Conservation (phyloP, 2,113 vertebrate genomes). For the Notothenia coriiceps region DNA sequence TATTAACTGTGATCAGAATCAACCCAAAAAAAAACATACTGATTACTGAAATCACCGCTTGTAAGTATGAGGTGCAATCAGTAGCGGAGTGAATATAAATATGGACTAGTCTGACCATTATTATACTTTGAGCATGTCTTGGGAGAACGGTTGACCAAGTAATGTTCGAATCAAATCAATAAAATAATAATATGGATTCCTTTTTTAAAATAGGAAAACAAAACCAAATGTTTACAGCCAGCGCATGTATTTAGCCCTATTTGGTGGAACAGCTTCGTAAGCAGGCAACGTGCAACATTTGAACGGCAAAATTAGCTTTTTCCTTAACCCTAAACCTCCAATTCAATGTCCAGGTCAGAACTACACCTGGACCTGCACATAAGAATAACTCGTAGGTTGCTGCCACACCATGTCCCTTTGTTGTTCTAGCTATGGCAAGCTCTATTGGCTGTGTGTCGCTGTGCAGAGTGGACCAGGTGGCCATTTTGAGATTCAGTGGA, state of each 20-base stretch:
- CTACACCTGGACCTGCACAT: neutral
- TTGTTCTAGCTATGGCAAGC: slow-evolving; percentile 12
- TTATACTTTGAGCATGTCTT: neutral
- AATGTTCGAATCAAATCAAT: neutral
- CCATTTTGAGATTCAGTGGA: slow-evolving; percentile 81
- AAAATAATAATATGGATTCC: neutral
- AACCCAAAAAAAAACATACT: neutral
- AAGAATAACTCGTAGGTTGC: neutral
- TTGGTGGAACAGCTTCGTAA: neutral
- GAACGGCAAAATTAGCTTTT: neutral
- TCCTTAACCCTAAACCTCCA: neutral
- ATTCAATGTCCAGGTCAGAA: neutral
- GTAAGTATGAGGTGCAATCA: neutral
- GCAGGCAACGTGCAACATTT: neutral
- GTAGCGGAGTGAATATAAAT: neutral
- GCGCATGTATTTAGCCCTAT: neutral
- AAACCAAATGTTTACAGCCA: neutral
- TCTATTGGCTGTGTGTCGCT: slow-evolving; percentile 39
- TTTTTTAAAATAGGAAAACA: neutral
- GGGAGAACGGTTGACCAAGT: too few relatives aligned
- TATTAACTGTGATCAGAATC: neutral
- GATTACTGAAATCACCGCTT: neutral
- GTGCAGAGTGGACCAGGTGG: slow-evolving; percentile 70
- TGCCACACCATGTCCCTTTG: slow-evolving; percentile 3
- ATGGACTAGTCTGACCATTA: neutral